Percentiles rank a stretch among this genome's conserved stretches.
phyloP scores from a whole-genome alignment of 1,140 invertebrate species.

The Anastrepha obliqua region DNA sequence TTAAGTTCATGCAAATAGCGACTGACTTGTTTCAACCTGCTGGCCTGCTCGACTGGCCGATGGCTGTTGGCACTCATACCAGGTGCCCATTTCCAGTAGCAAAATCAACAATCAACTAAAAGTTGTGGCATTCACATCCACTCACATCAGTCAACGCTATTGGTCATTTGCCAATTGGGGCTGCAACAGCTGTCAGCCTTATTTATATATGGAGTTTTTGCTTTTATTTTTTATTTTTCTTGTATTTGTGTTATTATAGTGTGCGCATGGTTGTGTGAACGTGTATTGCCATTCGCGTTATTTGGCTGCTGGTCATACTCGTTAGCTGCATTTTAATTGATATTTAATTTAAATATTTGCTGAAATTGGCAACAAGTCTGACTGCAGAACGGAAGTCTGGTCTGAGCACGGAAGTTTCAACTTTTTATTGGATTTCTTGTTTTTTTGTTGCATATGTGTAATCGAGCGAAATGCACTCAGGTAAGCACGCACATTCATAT shows the following conservation, averaged over 20 bases:
- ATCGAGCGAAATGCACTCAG: too few relatives aligned
- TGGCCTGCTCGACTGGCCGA: not conserved
- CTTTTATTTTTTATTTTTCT: too few relatives aligned
- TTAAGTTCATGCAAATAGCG: constrained; percentile 33
- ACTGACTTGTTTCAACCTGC: not conserved
- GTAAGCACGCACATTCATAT: too few relatives aligned
- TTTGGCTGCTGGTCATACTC: not conserved
- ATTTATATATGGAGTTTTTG: not conserved
- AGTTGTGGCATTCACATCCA: not conserved
- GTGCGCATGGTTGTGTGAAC: not conserved
- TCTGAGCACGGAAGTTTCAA: not conserved
- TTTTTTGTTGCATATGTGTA: too few relatives aligned
- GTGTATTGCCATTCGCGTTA: not conserved
- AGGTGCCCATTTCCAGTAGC: not conserved
- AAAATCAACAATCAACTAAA: constrained; percentile 6
- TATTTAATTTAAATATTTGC: constrained; percentile 25
- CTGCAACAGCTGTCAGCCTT: not conserved
- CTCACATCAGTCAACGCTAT: not conserved
- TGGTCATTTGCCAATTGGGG: not conserved
- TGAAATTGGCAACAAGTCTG: not conserved
- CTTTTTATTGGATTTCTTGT: not conserved
- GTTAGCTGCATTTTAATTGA: constrained; percentile 30
- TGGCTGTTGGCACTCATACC: not conserved
- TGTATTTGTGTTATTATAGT: not conserved
- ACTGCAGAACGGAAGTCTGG: too few relatives aligned